Conservation (phyloP, 2,888 invertebrate genomes). For the Drosophila leonis region DNA sequence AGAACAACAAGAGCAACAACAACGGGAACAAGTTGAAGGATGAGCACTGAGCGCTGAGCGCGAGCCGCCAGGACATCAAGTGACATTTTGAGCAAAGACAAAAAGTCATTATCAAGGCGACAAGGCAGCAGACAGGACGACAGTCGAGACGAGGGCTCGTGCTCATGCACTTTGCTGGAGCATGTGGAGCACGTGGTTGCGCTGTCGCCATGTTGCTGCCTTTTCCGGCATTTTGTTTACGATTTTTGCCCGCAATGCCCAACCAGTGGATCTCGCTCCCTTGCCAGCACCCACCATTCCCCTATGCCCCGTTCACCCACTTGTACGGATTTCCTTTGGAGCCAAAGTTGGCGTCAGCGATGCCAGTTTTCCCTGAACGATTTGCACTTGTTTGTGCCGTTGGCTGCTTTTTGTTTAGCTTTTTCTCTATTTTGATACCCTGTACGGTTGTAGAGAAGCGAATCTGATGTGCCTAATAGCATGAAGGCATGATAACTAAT, state of each 20-base stretch:
- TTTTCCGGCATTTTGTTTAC: slow-evolving; percentile 80
- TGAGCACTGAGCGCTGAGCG: slow-evolving; percentile 17
- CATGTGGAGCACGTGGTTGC: slow-evolving; percentile 72
- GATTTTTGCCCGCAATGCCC: slow-evolving; percentile 50
- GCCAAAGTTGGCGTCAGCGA: slow-evolving; percentile 54
- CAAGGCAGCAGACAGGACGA: slow-evolving; percentile 32
- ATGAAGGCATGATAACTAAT: neutral
- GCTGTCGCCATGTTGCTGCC: slow-evolving; percentile 75
- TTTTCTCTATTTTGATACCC: slow-evolving; percentile 29
- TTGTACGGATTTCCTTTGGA: slow-evolving; percentile 67
- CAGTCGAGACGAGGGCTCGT: slow-evolving; percentile 34
- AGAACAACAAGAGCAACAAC: too few species aligned
- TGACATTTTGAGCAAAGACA: slow-evolving; percentile 81
- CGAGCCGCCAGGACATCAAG: slow-evolving; percentile 59
- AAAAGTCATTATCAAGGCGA: slow-evolving; percentile 80
- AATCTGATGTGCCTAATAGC: neutral
- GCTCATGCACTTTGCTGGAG: slow-evolving; percentile 44
- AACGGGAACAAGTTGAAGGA: slow-evolving; percentile 4
- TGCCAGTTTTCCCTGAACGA: slow-evolving; percentile 75
- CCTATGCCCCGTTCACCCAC: slow-evolving; percentile 6
- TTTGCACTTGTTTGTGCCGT: slow-evolving; percentile 72
- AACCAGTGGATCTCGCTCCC: neutral
- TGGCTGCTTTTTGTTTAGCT: slow-evolving; percentile 43
- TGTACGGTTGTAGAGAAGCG: neutral
- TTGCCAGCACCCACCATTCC: too few species aligned